phyloP scores from a whole-genome alignment of 2,113 vertebrate genomes.

The Aramus guarauna region DNA sequence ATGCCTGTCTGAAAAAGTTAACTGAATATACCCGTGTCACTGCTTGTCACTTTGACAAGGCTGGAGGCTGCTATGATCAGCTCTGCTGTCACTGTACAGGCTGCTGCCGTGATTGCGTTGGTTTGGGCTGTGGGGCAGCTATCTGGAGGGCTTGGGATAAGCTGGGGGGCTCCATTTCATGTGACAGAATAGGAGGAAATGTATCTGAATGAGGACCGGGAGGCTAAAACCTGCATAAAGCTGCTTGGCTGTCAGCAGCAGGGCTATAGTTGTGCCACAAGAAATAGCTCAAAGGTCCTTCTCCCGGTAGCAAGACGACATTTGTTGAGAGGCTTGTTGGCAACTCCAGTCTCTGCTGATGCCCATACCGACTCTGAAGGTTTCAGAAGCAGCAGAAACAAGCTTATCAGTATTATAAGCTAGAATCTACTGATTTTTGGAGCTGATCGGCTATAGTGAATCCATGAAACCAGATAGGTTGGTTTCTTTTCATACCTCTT shows the following conservation, averaged over 20 bases:
- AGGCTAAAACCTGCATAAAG: not conserved
- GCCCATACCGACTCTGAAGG: not conserved
- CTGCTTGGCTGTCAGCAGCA: not conserved
- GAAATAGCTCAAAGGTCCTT: not conserved
- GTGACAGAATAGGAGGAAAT: not conserved
- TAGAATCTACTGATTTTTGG: not conserved
- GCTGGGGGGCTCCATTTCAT: rapidly evolving
- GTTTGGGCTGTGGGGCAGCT: not conserved
- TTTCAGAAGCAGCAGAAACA: not conserved
- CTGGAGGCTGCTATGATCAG: not conserved
- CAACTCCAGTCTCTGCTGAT: not conserved
- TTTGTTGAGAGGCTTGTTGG: not conserved
- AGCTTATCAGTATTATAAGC: not conserved
- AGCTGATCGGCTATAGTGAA: not conserved
- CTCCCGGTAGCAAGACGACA: not conserved
- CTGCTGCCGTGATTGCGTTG: not conserved
- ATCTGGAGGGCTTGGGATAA: not conserved
- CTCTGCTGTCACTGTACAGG: not conserved
- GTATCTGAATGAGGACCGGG: not conserved
- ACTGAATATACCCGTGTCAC: not conserved
- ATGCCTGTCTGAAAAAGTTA: not conserved
- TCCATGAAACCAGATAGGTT: not conserved
- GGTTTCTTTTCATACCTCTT: not conserved
- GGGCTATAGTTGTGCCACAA: not conserved
- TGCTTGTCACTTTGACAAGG: not conserved